Evolutionary conservation across 2,797 vertebrate genomes (phyloP), one percentile per base, ranked within the genome.

Genomic region (Onychomys leucogaster): DNA sequence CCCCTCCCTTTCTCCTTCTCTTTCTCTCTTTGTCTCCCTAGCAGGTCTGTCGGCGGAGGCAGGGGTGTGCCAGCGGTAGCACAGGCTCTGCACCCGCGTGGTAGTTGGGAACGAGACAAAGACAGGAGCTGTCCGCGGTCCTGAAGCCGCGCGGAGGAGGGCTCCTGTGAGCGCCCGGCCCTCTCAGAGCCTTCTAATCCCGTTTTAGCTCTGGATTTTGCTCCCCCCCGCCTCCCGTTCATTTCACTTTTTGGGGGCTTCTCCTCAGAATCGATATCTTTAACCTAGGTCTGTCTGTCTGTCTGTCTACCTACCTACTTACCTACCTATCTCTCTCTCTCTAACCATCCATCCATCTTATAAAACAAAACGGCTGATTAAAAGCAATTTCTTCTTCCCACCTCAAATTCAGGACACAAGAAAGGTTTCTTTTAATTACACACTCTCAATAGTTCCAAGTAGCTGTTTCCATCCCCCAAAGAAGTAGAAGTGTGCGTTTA

Each of bases 41-140:
- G 92, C 96, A 96, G 95, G 97, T 96, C 67, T 52, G 92, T 37
- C 12, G 25, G 71, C 63, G 83, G 49, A 91, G 90, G 71, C 82
- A 1, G 73, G 59, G 80, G 21, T 1, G 78, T 73, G 37, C 83
- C 23, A 0, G 8, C 0, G 6, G 89, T 21, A 3, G 89, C 69
- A 2, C 5, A 0, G 46, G 65, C 67, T 37, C 27, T 0, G 63
- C 29, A 5, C 8, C 1, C 32, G 55, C 12, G 19, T 16, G 0
- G 2, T 34, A 92, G 82, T 94, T 55, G 0, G 63, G 75, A 95
- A 52, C 23, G 0, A 95, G 96, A 97, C 97, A 98, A 97, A 97
- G 96, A 1, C 82, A 10, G 87, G 98, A 97, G 98, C 98, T 99
- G 98, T 98, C 98, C 98, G 98, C 86, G 98, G 98, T 98, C 76